Conservation (phyloP, 1,140 invertebrate species). For the Homalodisca vitripennis region DNA sequence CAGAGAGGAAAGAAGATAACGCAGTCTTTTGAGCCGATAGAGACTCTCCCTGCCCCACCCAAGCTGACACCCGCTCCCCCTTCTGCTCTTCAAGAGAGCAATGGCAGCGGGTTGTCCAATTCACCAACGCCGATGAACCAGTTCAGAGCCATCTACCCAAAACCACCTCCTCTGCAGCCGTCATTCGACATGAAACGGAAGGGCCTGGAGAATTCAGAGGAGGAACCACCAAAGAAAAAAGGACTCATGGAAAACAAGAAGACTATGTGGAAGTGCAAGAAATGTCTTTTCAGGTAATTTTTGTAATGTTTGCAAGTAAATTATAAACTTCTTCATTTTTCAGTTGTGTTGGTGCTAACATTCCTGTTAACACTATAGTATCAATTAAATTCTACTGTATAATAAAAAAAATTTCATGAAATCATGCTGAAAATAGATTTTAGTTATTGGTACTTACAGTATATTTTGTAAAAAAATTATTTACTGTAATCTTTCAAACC, state of each 20-base stretch:
- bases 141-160: conserved; percentile 40
- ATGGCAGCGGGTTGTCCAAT: conserved; percentile 44
- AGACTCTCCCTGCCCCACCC: conserved; percentile 19
- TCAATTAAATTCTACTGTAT: too few relatives aligned
- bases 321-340: too few relatives aligned
- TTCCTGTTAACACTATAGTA: too few relatives aligned
- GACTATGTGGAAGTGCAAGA: conserved; percentile 77
- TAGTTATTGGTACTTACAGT: too few relatives aligned
- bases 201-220: conserved; percentile 1
- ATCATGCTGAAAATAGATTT: too few relatives aligned
- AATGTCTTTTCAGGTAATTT: conserved; percentile 80
- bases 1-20: conserved; percentile 28
- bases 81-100: conserved; percentile 29
- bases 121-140: conserved; percentile 43
- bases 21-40: conserved; percentile 26
- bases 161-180: conserved; percentile 22
- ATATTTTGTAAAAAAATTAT: too few relatives aligned
- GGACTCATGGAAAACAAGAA: conserved; percentile 51
- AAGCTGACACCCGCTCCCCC: background rate
- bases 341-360: too few relatives aligned
- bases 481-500: too few relatives aligned
- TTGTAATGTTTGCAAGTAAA: too few relatives aligned
- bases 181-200: conserved; percentile 8
- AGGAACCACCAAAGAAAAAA: conserved; percentile 42
- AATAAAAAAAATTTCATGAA: too few relatives aligned